Conservation (phyloP, 2,113 vertebrate species). For the Microtus richardsoni region DNA sequence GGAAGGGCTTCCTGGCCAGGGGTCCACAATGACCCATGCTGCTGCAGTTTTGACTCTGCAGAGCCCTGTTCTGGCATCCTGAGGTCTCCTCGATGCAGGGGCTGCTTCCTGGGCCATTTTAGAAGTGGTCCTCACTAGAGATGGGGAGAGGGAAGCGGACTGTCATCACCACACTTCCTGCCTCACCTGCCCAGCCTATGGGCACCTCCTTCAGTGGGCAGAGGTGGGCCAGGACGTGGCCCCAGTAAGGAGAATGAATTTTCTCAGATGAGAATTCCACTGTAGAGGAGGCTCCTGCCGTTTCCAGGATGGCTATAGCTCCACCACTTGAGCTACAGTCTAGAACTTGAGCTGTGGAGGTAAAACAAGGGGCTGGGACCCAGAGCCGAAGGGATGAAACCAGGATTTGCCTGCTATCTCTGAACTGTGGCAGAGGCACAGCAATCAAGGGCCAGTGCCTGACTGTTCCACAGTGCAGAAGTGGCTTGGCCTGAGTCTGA, state of each 20-base stretch:
- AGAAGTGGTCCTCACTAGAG: not conserved
- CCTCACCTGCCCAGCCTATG: not conserved
- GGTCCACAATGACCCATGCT: fast-evolving
- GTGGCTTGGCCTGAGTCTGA: not conserved
- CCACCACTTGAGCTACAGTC: not conserved
- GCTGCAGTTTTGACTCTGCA: not conserved
- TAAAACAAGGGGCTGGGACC: not conserved
- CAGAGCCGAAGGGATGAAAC: not conserved
- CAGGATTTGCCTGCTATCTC: not conserved
- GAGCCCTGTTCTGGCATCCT: not conserved
- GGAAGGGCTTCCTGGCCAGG: not conserved
- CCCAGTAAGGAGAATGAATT: not conserved
- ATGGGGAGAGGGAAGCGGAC: not conserved
- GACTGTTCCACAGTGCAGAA: not conserved
- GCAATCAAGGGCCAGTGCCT: not conserved
- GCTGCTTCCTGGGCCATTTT: too few species aligned
- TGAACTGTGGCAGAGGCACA: not conserved
- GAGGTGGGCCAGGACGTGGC: not conserved
- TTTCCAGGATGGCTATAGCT: not conserved
- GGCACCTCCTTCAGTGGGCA: not conserved
- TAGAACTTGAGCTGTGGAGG: not conserved
- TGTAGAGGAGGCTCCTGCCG: not conserved
- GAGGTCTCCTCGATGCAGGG: not conserved
- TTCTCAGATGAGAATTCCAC: not conserved
- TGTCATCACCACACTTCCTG: too few species aligned